phyloP scores from a whole-genome alignment of 1,140 invertebrate genomes.

The Bombus huntii region DNA sequence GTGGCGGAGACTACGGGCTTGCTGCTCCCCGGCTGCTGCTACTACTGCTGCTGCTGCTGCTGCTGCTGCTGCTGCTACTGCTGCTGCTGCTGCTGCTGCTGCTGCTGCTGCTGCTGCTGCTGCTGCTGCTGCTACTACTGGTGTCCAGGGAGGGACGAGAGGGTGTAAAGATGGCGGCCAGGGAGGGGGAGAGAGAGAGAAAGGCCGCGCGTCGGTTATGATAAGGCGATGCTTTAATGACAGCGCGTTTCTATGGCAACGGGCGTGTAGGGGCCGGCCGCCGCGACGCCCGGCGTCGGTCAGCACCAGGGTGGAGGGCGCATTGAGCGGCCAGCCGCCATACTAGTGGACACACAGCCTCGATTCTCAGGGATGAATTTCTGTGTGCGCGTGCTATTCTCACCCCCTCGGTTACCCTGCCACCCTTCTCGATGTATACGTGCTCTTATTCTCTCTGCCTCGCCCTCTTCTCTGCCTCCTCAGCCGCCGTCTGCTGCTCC shows the following conservation, averaged over 20 bases:
- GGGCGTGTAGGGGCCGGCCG: conserved; percentile 79
- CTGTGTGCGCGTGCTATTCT: conserved; percentile 72
- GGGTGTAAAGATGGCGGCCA: conserved; percentile 81
- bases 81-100: no score
- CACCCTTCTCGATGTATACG: conserved; percentile 65
- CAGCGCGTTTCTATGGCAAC: conserved; percentile 81
- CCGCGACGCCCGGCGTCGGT: conserved; percentile 81
- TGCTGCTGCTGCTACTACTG: not conserved
- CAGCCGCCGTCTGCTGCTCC: conserved; percentile 49
- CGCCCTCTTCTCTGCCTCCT: conserved; percentile 62
- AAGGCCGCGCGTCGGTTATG: conserved; percentile 81
- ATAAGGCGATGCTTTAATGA: conserved; percentile 84
- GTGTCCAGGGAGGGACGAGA: conserved; percentile 59
- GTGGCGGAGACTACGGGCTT: conserved; percentile 50
- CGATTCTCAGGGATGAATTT: conserved; percentile 78
- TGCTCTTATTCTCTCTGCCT: conserved; percentile 58
- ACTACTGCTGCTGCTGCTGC: no score
- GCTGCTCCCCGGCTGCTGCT: conserved; percentile 50
- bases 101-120: no score
- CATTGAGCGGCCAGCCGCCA: conserved; percentile 77
- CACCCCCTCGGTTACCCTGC: conserved; percentile 57
- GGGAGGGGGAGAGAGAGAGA: conserved; percentile 71
- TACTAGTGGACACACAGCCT: conserved; percentile 80
- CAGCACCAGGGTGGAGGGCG: conserved; percentile 73
- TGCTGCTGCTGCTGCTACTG: no score